Conservation (phyloP, 92 coral and sea anemone species). For the Siderastrea radians region DNA sequence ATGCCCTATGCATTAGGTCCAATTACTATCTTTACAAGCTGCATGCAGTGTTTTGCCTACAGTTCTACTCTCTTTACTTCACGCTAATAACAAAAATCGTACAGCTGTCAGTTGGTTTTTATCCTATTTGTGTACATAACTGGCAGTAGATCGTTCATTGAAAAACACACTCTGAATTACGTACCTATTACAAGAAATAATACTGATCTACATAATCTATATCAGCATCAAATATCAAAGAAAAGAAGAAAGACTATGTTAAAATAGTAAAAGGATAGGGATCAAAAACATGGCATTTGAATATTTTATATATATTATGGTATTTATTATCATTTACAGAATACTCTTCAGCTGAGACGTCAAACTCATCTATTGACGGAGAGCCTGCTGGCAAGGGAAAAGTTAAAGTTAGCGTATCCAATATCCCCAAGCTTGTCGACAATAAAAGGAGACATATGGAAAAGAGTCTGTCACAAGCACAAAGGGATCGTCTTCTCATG, state of each 20-base stretch:
- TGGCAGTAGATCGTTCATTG: too few relatives aligned
- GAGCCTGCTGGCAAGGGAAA: not conserved
- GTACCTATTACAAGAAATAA: too few relatives aligned
- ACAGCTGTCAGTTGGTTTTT: too few relatives aligned
- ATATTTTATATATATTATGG: not conserved
- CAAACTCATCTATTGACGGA: not conserved
- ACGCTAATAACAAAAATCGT: too few relatives aligned
- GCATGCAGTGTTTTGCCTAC: not conserved
- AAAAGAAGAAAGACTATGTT: not conserved
- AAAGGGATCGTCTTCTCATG: conserved; percentile 62
- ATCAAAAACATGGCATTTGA: not conserved
- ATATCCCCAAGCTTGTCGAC: conserved; percentile 65
- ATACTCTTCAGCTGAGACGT: not conserved
- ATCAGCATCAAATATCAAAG: too few relatives aligned
- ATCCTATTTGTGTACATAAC: too few relatives aligned
- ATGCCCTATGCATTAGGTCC: too few relatives aligned
- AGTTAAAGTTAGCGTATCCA: conserved; percentile 28
- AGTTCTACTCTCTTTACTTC: not conserved
- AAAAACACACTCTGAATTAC: too few relatives aligned
- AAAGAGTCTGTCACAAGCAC: conserved; percentile 65
- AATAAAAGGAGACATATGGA: conserved; percentile 70
- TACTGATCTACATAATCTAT: too few relatives aligned
- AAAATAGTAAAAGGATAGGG: not conserved
- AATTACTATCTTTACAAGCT: too few relatives aligned
- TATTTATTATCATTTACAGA: conserved; percentile 1